A percentile compares a stretch with the other conserved stretches of the same genome.
phyloP scores from a whole-genome alignment of 2,113 vertebrate genomes.

The Caracal caracal region DNA sequence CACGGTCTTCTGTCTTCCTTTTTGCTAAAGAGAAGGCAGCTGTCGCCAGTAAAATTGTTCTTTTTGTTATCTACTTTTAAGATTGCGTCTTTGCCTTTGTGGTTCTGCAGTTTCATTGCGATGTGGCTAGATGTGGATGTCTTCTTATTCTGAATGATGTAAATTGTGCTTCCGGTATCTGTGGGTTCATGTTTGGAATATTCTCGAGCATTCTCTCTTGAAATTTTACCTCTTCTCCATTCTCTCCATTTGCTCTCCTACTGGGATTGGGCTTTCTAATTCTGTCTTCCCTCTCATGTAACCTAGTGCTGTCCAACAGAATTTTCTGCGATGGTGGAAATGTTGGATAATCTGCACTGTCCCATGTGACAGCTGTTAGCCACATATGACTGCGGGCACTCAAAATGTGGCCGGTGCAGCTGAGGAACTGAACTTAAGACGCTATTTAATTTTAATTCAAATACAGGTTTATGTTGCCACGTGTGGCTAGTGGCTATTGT shows the following conservation, averaged over 20 bases:
- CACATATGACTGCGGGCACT: not conserved
- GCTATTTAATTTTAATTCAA: not conserved
- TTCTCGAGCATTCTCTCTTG: not conserved
- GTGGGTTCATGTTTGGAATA: not conserved
- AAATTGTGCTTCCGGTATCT: not conserved
- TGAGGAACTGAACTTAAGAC: not conserved
- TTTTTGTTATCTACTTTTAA: not conserved
- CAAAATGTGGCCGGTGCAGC: too few species aligned
- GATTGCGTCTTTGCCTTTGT: not conserved
- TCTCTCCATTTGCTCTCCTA: not conserved
- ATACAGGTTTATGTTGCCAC: not conserved
- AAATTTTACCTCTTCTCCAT: not conserved
- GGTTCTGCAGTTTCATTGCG: not conserved
- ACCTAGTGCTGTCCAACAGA: not conserved
- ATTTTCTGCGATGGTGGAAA: not conserved
- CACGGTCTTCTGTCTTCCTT: not conserved
- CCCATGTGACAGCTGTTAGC: not conserved
- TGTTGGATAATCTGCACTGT: not conserved
- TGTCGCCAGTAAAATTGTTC: not conserved
- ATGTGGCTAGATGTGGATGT: not conserved
- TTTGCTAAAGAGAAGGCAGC: not conserved
- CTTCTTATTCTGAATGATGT: not conserved
- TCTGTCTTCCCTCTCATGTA: not conserved
- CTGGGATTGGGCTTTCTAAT: not conserved
- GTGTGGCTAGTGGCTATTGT: not conserved